These are phyloP conservation scores for Phlogophora meticulosa DNA, from an alignment of 2,888 invertebrate genomes.

Conservation along the genomic window DNA sequence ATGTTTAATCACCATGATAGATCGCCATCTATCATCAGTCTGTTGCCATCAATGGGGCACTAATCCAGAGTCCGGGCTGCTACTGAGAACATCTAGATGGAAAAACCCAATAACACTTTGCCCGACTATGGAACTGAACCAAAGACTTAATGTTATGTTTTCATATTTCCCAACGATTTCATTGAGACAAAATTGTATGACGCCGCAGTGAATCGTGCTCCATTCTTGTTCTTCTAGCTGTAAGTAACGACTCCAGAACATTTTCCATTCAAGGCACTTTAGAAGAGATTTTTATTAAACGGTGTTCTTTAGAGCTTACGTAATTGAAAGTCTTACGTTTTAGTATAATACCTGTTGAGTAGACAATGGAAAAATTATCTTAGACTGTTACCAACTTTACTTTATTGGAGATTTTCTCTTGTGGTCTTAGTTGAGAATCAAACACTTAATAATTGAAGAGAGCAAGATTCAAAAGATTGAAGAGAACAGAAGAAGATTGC, in stretches of 20 bases:
- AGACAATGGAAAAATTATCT: slow-evolving; percentile 11
- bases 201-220: slow-evolving; percentile 12
- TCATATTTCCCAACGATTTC: background rate
- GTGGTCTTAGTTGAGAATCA: background rate
- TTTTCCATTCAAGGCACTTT: slow-evolving; percentile 32
- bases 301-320: slow-evolving; percentile 8
- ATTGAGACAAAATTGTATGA: slow-evolving; percentile 25
- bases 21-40: too few species aligned
- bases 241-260: slow-evolving; percentile 8
- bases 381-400: slow-evolving; percentile 3
- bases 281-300: slow-evolving; percentile 27
- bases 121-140: too few species aligned
- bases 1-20: too few species aligned
- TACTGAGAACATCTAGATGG: too few species aligned
- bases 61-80: too few species aligned
- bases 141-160: too few species aligned
- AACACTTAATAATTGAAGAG: background rate
- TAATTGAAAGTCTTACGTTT: slow-evolving; percentile 45
- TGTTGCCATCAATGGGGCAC: too few species aligned
- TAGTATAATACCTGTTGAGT: slow-evolving; percentile 14
- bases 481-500: too few species aligned
- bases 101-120: too few species aligned
- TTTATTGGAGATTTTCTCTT: slow-evolving; percentile 8
- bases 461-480: too few species aligned
- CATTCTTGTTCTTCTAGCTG: slow-evolving; percentile 13